Conservation (phyloP, 2,797 vertebrate species). For the Lerista edwardsae region DNA sequence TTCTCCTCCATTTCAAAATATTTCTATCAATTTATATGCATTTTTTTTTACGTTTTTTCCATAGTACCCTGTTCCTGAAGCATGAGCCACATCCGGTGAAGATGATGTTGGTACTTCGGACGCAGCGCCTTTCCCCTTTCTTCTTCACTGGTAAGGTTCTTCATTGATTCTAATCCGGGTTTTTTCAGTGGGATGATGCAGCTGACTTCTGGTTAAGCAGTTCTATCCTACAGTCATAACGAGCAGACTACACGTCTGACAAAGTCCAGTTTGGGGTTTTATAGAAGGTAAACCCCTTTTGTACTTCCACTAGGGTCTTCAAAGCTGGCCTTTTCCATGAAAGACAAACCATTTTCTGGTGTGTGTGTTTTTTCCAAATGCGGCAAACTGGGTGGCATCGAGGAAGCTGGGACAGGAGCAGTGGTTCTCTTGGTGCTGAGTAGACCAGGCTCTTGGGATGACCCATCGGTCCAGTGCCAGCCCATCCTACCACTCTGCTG, state of each 20-base stretch:
- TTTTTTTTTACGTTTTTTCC: no score
- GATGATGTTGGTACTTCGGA: conserved; percentile 49
- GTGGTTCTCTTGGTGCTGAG: no score
- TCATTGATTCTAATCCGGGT: not conserved
- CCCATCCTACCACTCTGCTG: no score
- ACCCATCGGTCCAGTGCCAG: no score
- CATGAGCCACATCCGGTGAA: conserved; percentile 3
- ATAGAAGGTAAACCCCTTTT: not conserved
- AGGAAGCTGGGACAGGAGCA: no score
- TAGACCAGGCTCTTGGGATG: no score
- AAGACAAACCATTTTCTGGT: no score
- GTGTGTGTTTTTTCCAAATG: no score
- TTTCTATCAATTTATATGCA: no score
- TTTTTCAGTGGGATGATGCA: not conserved
- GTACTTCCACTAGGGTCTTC: not conserved
- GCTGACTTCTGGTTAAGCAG: not conserved
- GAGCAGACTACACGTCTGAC: not conserved
- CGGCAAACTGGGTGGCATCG: no score
- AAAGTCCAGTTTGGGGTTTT: not conserved
- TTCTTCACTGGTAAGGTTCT: conserved; percentile 71
- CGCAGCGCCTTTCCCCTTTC: conserved; percentile 57
- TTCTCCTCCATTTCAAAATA: not conserved
- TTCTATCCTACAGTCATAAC: not conserved
- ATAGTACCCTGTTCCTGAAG: conserved; percentile 30
- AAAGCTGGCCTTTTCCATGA: not conserved